phyloP scores from a whole-genome alignment of 2,888 invertebrate genomes.

The Meandrusa payeni region DNA sequence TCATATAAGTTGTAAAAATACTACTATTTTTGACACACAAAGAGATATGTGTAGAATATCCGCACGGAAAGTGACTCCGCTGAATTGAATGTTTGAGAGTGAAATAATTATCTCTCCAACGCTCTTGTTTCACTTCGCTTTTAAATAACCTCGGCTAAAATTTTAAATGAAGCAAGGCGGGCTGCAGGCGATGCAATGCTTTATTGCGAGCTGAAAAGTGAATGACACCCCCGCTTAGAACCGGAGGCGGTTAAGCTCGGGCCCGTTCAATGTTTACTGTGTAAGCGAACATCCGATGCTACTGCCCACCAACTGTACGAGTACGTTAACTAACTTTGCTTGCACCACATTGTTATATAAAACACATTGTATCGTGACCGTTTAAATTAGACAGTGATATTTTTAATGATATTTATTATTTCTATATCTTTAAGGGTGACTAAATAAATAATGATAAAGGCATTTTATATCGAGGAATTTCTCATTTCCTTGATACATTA shows the following conservation, averaged over 20 bases:
- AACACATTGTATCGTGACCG: neutral
- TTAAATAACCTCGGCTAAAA: neutral
- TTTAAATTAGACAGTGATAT: too few species aligned
- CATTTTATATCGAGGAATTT: too few species aligned
- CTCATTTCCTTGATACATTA: too few species aligned
- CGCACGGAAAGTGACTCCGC: too few species aligned
- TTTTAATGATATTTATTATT: too few species aligned
- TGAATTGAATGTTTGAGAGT: slow-evolving; percentile 1
- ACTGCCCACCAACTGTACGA: slow-evolving; percentile 4
- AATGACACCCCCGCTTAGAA: slow-evolving; percentile 17
- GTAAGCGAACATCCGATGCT: slow-evolving; percentile 11
- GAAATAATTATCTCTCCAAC: slow-evolving; percentile 2
- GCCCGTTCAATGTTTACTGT: slow-evolving; percentile 19
- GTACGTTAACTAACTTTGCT: too few species aligned
- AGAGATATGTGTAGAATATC: too few species aligned
- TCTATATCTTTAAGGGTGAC: too few species aligned
- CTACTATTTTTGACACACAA: too few species aligned
- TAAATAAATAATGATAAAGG: too few species aligned
- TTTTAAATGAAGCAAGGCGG: slow-evolving; percentile 10
- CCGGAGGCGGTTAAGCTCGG: slow-evolving; percentile 1
- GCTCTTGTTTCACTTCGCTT: slow-evolving; percentile 4
- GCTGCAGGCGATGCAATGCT: slow-evolving; percentile 8
- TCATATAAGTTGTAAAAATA: too few species aligned
- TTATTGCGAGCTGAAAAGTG: slow-evolving; percentile 22
- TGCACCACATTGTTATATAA: slow-evolving; percentile 4